Percentiles rank a stretch among this genome's conserved stretches.
These are phyloP conservation scores for Ceryle rudis DNA, from an alignment of 2,797 vertebrate genomes.

Conservation along the genomic window DNA sequence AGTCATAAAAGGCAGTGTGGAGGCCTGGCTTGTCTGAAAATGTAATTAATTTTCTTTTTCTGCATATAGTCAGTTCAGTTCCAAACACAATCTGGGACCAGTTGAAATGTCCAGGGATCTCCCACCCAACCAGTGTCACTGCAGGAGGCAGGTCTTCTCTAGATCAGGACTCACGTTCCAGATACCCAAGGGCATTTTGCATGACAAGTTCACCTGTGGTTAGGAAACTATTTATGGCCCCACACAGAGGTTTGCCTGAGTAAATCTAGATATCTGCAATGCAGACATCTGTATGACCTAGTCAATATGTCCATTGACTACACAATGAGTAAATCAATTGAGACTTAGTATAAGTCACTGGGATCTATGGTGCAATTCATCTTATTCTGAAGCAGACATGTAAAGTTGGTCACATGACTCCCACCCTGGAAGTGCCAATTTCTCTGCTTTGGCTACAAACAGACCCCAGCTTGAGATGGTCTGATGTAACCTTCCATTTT, in stretches of 20 bases:
- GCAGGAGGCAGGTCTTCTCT: neutral
- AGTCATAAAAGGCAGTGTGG: neutral
- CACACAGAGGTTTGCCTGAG: neutral
- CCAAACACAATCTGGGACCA: neutral
- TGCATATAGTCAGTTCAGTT: neutral
- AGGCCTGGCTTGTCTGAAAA: neutral
- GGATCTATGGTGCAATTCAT: neutral
- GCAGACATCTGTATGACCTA: neutral
- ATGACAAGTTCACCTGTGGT: neutral
- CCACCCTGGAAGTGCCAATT: neutral
- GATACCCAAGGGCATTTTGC: neutral
- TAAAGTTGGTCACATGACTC: neutral
- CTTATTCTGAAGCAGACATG: neutral
- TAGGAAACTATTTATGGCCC: neutral
- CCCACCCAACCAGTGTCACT: neutral
- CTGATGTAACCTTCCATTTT: neutral
- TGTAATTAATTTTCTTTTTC: neutral
- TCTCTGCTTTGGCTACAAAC: neutral
- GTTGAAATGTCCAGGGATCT: neutral
- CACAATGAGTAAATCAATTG: neutral
- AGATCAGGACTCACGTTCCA: accelerated
- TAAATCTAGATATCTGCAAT: neutral
- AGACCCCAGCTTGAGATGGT: accelerated
- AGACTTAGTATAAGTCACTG: neutral
- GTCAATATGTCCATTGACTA: neutral